Evolutionary conservation across 2,113 vertebrate species (phyloP).

Genomic region (Penelope pileata): DNA sequence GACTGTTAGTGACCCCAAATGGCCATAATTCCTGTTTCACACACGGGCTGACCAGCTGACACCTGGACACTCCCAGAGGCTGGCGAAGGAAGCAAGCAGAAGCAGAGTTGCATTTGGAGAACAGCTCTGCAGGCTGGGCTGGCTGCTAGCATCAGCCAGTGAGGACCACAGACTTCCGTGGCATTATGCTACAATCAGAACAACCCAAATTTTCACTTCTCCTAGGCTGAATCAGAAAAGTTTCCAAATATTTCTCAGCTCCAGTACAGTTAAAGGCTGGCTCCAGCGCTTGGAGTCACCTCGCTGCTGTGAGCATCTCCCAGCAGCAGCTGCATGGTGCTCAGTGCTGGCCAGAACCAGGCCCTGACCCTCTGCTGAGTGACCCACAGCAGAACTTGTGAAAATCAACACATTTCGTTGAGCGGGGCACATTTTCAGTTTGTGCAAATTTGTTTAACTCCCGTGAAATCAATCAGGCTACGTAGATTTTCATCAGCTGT

Average conservation of each 20-base stretch:
- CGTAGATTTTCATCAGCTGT: background rate
- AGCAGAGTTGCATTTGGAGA: background rate
- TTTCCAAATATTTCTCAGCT: background rate
- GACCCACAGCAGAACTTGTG: background rate
- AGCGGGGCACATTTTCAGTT: rapidly evolving
- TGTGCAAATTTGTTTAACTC: background rate
- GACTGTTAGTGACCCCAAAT: background rate
- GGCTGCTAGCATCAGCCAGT: rapidly evolving
- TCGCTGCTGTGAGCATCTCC: background rate
- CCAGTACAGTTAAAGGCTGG: background rate
- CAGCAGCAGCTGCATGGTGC: rapidly evolving
- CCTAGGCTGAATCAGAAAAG: background rate
- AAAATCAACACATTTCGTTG: rapidly evolving
- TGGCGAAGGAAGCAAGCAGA: background rate
- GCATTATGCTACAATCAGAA: rapidly evolving
- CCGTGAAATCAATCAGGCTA: background rate
- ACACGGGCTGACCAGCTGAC: rapidly evolving
- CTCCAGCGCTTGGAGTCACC: rapidly evolving
- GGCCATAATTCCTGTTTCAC: rapidly evolving
- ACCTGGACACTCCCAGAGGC: background rate
- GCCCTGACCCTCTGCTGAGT: too few species aligned
- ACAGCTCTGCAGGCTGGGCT: background rate
- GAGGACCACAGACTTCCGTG: background rate
- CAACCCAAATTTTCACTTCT: background rate
- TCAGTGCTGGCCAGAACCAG: rapidly evolving